Evolutionary conservation across 2,888 invertebrate species (phyloP), one percentile per base, ranked within the genome.

Genomic region (Cybosia mesomella): DNA sequence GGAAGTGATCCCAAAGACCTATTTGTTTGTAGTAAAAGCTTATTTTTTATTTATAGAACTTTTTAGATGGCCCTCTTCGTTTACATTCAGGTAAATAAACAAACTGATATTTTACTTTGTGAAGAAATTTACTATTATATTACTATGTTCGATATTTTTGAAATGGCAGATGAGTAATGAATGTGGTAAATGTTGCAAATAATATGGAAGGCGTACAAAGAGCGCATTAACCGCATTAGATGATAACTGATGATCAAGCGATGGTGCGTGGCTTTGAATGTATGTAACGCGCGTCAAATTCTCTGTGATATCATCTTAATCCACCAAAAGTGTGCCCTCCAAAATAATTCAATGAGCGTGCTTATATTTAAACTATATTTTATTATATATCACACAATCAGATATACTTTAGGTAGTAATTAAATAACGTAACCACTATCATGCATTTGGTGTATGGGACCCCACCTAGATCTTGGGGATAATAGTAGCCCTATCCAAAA

Each of bases 261-360:
- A 81, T 81, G 71, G 62, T 34, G 77, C 64, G 68, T 71, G 53
- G 63, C 21, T 55, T 54, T 57, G 74, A 70, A 77, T 73, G 73
- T 82, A 81, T 82, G 85, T 85, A 84, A 80, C 82, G 79, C 85
- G 91, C 89, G 87, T 86, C 89, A 87, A 82, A 86, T 89, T 88
- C 84, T 74, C 80, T 74, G 83, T 81, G 94, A 94, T 94, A 93
- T 77, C 85, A 95, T 94, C 94, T 90, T 89, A 92, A 94, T 92
- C 92, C 91, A 87, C 81, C 75, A 82, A 83, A 86, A 81, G 80
- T 75, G 79, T 83, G 81, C 84, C 83, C 78, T 78, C 81, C 83
- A 83, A 79, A 76, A 57, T 24, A 24, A n/a, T 28, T 1, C 36
- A 13, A n/a, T 24, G 24, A 36, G 53, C 32, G 15, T 13, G 49